phyloP scores from a whole-genome alignment of 1,140 invertebrate species.

The Platorchestia sp. region DNA sequence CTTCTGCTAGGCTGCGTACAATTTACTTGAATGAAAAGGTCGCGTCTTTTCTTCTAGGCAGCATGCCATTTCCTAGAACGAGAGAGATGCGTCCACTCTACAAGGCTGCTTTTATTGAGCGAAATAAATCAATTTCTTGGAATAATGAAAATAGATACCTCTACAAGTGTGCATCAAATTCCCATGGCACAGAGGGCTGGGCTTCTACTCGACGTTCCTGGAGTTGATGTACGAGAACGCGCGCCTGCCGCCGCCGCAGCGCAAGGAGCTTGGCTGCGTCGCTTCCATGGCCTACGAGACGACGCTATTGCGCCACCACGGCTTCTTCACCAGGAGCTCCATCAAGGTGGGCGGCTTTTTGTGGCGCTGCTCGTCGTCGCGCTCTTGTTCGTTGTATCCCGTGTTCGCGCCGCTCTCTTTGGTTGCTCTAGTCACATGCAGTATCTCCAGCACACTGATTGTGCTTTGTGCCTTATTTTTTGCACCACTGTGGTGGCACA shows the following conservation, averaged over 20 bases:
- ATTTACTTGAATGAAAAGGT: too few relatives aligned
- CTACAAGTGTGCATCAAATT: background rate
- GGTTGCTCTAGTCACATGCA: background rate
- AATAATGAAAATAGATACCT: background rate
- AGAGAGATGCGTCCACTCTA: too few relatives aligned
- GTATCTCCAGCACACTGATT: background rate
- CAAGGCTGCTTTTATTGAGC: background rate
- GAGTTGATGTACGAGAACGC: background rate
- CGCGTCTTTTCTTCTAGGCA: too few relatives aligned
- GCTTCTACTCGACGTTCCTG: background rate
- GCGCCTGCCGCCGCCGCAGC: background rate
- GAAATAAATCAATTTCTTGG: background rate
- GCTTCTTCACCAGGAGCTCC: constrained; percentile 19
- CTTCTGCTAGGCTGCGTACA: too few relatives aligned
- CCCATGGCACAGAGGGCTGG: background rate
- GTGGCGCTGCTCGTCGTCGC: background rate
- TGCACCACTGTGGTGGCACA: too few relatives aligned
- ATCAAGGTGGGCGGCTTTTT: background rate
- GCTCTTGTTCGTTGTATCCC: background rate
- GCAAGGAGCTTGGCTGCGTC: background rate
- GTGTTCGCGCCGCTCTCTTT: background rate
- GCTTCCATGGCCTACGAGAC: background rate
- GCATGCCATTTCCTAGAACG: too few relatives aligned
- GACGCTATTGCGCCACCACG: background rate
- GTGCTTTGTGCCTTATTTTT: too few relatives aligned